A percentile compares a stretch with the other conserved stretches of the same genome.
Evolutionary conservation across 37 sponge, comb jelly and placozoan genomes (phyloP).

Genomic region (Eunapius fragilis): DNA sequence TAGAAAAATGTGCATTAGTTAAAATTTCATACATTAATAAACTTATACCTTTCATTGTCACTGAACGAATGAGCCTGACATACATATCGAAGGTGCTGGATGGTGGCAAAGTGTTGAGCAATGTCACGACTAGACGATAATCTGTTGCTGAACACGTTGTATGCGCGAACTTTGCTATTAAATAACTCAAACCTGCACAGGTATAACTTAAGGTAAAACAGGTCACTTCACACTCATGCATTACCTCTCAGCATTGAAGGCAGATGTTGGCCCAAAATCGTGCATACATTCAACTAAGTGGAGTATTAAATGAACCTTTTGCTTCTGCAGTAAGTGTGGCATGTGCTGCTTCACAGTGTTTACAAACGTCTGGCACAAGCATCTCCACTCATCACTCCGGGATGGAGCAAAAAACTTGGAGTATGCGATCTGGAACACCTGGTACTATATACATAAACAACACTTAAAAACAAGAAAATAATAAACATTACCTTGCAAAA

Average conservation of each 20-base stretch:
- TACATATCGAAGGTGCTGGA: slow-evolving; percentile 5
- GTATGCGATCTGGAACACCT: background rate
- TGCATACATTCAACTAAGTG: slow-evolving; percentile 38
- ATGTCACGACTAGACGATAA: slow-evolving; percentile 55
- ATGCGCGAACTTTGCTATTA: slow-evolving; percentile 12
- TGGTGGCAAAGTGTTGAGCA: background rate
- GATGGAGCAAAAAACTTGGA: background rate
- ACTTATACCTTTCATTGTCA: background rate
- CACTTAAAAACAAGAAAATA: no score
- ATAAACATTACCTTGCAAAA: background rate
- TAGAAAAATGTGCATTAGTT: background rate
- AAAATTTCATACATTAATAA: background rate
- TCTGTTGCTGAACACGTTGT: slow-evolving; percentile 38
- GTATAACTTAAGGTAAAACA: background rate
- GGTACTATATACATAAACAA: slow-evolving; percentile 22
- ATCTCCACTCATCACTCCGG: background rate
- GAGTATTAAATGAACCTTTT: slow-evolving; percentile 40
- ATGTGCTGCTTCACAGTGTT: background rate
- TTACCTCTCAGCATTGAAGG: slow-evolving; percentile 55
- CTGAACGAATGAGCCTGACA: background rate
- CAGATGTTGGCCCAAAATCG: slow-evolving; percentile 49
- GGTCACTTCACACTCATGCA: background rate
- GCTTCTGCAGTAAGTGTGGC: slow-evolving; percentile 14
- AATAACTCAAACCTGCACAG: slow-evolving; percentile 46
- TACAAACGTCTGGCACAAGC: slow-evolving; percentile 16